Percentiles rank a stretch among this genome's conserved stretches.
Conservation (phyloP, 2,797 vertebrate genomes). For the Petrocephalus schoutedeni region DNA sequence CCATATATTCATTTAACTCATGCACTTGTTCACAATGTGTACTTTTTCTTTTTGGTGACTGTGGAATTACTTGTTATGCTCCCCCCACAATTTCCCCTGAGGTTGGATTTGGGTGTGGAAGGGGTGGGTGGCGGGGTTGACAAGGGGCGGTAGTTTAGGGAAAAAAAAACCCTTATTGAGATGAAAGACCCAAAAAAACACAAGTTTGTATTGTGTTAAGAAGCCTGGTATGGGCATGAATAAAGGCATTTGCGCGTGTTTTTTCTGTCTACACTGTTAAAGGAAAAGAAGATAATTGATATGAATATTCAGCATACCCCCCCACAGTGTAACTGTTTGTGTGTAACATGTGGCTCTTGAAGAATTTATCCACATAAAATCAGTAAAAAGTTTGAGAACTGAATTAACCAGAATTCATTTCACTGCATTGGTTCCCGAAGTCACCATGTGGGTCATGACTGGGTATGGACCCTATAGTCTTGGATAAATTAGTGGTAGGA, state of each 20-base stretch:
- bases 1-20: background rate
- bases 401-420: background rate
- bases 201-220: background rate
- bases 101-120: background rate
- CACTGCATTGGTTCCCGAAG: background rate
- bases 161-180: background rate
- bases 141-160: background rate
- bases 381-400: background rate
- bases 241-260: background rate
- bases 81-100: background rate
- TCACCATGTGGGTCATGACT: background rate
- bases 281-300: background rate
- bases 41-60: background rate
- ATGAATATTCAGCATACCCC: background rate
- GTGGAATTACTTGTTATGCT: background rate
- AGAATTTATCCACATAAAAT: background rate
- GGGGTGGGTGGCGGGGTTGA: background rate
- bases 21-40: background rate
- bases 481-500: background rate
- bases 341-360: background rate
- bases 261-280: background rate
- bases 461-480: background rate
- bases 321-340: background rate
- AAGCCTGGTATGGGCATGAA: background rate
- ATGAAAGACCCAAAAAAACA: background rate